Percentiles rank a stretch among this genome's conserved stretches.
phyloP scores from a whole-genome alignment of 2,797 vertebrate genomes.

The Neosilurus mollespiculum region DNA sequence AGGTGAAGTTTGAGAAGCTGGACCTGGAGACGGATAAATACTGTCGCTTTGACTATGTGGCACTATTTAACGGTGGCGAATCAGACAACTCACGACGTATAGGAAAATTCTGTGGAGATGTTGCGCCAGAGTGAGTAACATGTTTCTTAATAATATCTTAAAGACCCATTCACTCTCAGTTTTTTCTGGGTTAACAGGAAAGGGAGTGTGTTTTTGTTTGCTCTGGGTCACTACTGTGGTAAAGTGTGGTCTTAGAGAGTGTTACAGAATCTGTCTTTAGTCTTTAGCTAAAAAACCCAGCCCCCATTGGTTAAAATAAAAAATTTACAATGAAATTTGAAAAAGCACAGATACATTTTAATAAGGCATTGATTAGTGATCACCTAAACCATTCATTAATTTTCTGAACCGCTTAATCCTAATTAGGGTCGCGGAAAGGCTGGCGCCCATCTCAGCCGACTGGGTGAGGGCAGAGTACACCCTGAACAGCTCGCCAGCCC shows the following conservation, averaged over 20 bases:
- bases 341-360: background rate
- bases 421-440: no score
- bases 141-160: background rate
- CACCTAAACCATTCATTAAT: no score
- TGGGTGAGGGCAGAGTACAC: no score
- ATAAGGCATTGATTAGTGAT: no score
- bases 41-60: constrained; percentile 91
- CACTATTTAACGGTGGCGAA: constrained; percentile 83
- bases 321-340: background rate
- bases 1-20: constrained; percentile 85
- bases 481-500: no score
- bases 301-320: background rate
- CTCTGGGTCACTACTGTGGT: background rate
- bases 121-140: constrained; percentile 76
- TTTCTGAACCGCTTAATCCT: no score
- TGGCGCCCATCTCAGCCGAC: no score
- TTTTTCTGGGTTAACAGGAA: background rate
- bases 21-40: constrained; percentile 84
- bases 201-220: background rate
- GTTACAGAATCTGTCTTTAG: background rate
- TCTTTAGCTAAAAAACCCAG: background rate
- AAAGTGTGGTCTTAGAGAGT: background rate
- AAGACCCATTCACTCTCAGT: background rate
- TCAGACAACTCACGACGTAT: constrained; percentile 79
- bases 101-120: constrained; percentile 87